Base-by-base conservation (phyloP, 2,113 vertebrate genomes). In the Agelaius tricolor region DNA sequence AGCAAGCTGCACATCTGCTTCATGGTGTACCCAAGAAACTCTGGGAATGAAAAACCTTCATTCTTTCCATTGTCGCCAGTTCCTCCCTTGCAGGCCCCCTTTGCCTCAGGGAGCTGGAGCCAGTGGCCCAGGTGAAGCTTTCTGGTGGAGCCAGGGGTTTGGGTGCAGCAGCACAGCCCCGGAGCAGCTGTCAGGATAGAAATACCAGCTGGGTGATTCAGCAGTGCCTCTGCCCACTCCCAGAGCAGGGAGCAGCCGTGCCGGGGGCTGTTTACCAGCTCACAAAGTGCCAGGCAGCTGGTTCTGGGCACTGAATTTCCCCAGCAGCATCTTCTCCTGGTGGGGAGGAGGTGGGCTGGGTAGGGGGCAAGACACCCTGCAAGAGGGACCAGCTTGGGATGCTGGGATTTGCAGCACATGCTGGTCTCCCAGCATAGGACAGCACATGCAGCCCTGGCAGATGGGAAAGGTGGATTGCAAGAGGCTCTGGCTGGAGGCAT, bases 21-120 rank as follows among this genome's bases (percentile, higher is more conserved):
- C 24, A 1, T 22, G 51, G 47, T 13, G 17, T 78, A 37, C 49
- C 44, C 3, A 9, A 35, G 22, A 28, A 52, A 13, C 24, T 2
- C 13, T 37, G n/a, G 83, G 54, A n/a, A 37, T 28, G 41, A 15
- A 69, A 49, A 71, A 30, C 13, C 59, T 62, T 76, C 15, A 1
- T 33, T n/a, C 23, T 82, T 79, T 44, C 49, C 10, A 3, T 24
- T 0, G 0, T 35, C 18, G 11, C 58, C 2, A 3, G 0, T 35
- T 85, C 30, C 54, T 75, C 21, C 24, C 58, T 43, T 26, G 8
- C 47, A 82, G 52, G 33, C 6, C 17, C 35, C 8, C 13, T 63
- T 28, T 6, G 5, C 55, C 1, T 3, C 76, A 47, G 46, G 28
- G 39, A 74, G 23, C 15, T 3, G 2, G 55, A 78, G 43, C 51